Conservation (phyloP, 1,140 invertebrate species). For the Drosophila tropicalis region DNA sequence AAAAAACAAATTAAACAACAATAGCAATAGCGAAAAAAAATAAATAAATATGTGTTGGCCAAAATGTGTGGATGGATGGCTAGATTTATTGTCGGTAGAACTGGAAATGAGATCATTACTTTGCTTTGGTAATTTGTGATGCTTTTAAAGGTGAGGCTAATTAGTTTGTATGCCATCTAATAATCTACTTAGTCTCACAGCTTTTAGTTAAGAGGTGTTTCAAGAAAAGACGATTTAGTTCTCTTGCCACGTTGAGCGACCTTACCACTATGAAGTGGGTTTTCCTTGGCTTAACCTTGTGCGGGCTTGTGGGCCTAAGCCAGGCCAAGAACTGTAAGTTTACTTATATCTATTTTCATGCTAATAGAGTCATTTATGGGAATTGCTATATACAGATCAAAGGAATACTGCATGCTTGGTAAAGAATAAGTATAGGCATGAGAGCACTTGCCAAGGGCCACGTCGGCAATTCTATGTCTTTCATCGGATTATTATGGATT, state of each 20-base stretch:
- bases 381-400: not conserved
- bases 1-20: conserved; percentile 63
- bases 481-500: conserved; percentile 47
- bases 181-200: too few species aligned
- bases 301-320: not conserved
- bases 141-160: too few species aligned
- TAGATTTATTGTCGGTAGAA: too few species aligned
- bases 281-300: not conserved
- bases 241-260: not conserved
- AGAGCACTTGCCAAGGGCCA: conserved; percentile 18
- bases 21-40: not conserved
- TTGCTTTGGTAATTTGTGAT: too few species aligned
- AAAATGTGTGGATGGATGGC: not conserved
- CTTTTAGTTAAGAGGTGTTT: not conserved
- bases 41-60: not conserved
- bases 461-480: conserved; percentile 43
- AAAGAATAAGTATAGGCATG: conserved; percentile 36
- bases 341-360: too few species aligned
- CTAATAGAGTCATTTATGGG: not conserved
- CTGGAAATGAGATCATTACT: too few species aligned
- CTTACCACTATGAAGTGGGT: conserved; percentile 15
- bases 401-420: conserved; percentile 33
- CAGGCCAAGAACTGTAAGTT: not conserved
- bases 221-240: not conserved
- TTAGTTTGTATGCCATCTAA: too few species aligned